Evolutionary conservation across 2,888 invertebrate genomes (phyloP), one percentile per base, ranked within the genome.

Genomic region (Patella caerulea): DNA sequence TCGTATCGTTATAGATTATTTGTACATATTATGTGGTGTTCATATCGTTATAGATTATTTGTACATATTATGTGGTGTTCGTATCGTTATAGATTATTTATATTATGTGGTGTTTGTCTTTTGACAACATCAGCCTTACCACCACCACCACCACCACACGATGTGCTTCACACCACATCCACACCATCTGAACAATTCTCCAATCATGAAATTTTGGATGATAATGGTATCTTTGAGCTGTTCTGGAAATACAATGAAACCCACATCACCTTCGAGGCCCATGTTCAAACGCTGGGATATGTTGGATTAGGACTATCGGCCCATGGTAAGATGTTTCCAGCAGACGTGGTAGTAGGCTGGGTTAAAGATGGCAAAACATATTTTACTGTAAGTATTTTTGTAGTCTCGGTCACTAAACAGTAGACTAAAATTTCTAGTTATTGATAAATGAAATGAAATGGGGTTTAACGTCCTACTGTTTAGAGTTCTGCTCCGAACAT

Each of bases 301-400:
- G 95, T 97, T 82, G 96, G 96, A 70, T 94, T 97, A 87, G 97
- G 97, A 79, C 96, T 97, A 92, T 96, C 96, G 84, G 94, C 94
- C 78, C 95, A 94, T 89, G 95, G 96, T 82, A 94, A 94, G 84
- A 95, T 96, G 94, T 94, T 94, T 88, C 96, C 95, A 72, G 94
- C 96, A 79, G 97, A 97, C 93, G 94, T 97, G 92, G 95, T 96
- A 85, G 94, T 97, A 90, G 96, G 96, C 80, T 97, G 97, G 97
- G 95, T 97, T 12, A 81, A 81, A 14, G 79, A 86, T 52, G 84
- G 84, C 11, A 71, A 81, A 56, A 75, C 83, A 14, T 84, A 85
- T 72, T 83, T 88, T 56, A 80, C 83, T 83, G 87, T 87, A 81
- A 75, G 79, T 76, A n/a, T 34, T 71, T 65, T 24, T 70, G 52